Base-by-base conservation (phyloP, 2,113 vertebrate species). In the Mola mola region DNA sequence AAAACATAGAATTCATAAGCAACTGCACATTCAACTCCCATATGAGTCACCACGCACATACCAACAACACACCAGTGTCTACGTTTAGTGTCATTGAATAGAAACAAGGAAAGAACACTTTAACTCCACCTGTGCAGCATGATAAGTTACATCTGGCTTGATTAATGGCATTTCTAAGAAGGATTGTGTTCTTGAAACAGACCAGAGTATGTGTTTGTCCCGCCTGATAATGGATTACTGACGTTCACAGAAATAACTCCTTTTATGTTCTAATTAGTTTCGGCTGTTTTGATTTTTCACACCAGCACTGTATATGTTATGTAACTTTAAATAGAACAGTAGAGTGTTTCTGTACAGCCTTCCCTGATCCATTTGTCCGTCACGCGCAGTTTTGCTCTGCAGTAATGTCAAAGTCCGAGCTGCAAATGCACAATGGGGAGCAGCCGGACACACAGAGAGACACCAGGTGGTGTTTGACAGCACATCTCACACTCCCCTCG, bases 381-480 rank as follows among this genome's bases (percentile, higher is more conserved):
- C 49, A 43, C 10, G 44, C 19, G 31, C 44, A 42, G 43, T n/a
- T 53, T 47, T 33, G 25, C 34, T 52, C 38, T 17, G 47, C 37
- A 13, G 40, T 19, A 7, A 42, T 13, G 19, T 63, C 19, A 3
- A 47, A n/a, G n/a, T n/a, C n/a, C n/a, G n/a, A n/a, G n/a, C n/a
- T n/a, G n/a, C n/a, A n/a, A n/a, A n/a, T n/a, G n/a, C n/a, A n/a
- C n/a, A n/a, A n/a, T n/a, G 31, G 47, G 24, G n/a, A 42, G 59
- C 40, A 57, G 40, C n/a, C 16, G 36, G 34, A 60, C 56, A 56
- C n/a, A 26, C 42, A 48, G 50, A 75, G 17, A 55, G 62, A 70
- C 51, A 66, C 58, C 72, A 81, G 78, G 72, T 78, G 74, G 70
- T 77, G 76, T 40, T 53, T 75, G 44, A 55, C 40, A 22, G 60